Percentiles rank a stretch among this genome's conserved stretches.
phyloP scores from a whole-genome alignment of 2,888 invertebrate species.

The Agrotis segetum region DNA sequence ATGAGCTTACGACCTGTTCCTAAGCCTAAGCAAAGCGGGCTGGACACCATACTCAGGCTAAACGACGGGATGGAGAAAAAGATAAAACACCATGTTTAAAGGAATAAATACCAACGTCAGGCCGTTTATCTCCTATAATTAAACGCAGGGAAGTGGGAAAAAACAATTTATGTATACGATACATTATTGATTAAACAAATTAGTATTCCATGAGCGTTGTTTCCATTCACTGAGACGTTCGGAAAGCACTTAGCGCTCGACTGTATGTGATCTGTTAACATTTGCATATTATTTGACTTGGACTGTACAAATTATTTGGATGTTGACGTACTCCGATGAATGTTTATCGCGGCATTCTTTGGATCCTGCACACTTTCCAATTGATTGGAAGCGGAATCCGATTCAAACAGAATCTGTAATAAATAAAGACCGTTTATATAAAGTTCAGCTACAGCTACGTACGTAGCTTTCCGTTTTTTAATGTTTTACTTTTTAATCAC shows the following conservation, averaged over 20 bases:
- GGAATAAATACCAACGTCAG: slow-evolving; percentile 50
- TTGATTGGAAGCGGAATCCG: not conserved
- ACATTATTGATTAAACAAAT: slow-evolving; percentile 63
- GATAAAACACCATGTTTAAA: slow-evolving; percentile 37
- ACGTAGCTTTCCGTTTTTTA: not conserved
- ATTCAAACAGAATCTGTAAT: not conserved
- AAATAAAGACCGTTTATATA: not conserved
- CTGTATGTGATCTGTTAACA: slow-evolving; percentile 57
- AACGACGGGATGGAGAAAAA: slow-evolving; percentile 48
- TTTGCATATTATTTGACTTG: slow-evolving; percentile 54
- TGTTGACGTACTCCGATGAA: slow-evolving; percentile 5
- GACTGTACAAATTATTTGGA: slow-evolving; percentile 39
- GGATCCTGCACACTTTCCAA: not conserved
- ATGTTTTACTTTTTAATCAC: not conserved
- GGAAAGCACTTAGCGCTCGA: slow-evolving; percentile 53
- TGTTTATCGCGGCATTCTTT: slow-evolving; percentile 3
- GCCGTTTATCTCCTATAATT: slow-evolving; percentile 54
- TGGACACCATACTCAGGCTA: slow-evolving; percentile 17
- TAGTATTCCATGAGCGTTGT: slow-evolving; percentile 54
- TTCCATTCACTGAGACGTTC: slow-evolving; percentile 57
- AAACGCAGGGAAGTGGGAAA: slow-evolving; percentile 44
- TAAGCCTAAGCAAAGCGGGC: slow-evolving; percentile 32
- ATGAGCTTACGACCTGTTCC: slow-evolving; percentile 40
- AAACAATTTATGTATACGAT: slow-evolving; percentile 53
- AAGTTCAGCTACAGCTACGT: not conserved